Percentiles rank a stretch among this genome's conserved stretches.
Conservation (phyloP, 2,797 vertebrate genomes). For the Cephalopachus bancanus region DNA sequence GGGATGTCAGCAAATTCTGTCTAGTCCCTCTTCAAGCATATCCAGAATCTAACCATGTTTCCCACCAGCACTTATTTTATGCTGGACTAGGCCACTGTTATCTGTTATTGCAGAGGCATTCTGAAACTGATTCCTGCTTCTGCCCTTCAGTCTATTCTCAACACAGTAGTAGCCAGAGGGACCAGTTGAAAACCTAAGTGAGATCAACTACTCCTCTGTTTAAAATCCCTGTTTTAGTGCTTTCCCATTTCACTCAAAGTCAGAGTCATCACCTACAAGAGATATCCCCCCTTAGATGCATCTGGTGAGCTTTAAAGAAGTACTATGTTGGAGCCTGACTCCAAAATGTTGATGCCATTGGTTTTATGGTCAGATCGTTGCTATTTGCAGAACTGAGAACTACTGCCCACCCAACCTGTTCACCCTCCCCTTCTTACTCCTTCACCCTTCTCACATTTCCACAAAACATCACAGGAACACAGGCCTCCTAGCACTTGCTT, state of each 20-base stretch:
- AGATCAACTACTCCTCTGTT: neutral
- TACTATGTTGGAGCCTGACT: neutral
- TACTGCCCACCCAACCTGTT: neutral
- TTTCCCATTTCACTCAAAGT: neutral
- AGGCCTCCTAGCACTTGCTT: neutral
- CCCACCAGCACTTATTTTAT: neutral
- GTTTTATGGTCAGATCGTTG: neutral
- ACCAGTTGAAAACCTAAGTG: neutral
- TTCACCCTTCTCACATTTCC: neutral
- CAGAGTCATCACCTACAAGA: neutral
- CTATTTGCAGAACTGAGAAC: neutral
- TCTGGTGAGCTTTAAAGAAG: constrained; percentile 11
- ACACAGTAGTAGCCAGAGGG: neutral
- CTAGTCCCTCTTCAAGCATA: neutral
- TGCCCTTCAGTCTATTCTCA: neutral
- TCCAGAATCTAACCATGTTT: neutral
- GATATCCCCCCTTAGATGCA: neutral
- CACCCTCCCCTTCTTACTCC: neutral
- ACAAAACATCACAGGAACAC: neutral
- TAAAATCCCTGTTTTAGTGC: neutral
- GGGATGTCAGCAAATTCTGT: neutral
- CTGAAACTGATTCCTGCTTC: neutral
- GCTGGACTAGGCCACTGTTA: neutral
- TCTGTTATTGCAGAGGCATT: neutral
- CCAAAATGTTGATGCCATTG: neutral